Conservation (phyloP, 2,888 invertebrate species). For the Eupithecia subumbrata region DNA sequence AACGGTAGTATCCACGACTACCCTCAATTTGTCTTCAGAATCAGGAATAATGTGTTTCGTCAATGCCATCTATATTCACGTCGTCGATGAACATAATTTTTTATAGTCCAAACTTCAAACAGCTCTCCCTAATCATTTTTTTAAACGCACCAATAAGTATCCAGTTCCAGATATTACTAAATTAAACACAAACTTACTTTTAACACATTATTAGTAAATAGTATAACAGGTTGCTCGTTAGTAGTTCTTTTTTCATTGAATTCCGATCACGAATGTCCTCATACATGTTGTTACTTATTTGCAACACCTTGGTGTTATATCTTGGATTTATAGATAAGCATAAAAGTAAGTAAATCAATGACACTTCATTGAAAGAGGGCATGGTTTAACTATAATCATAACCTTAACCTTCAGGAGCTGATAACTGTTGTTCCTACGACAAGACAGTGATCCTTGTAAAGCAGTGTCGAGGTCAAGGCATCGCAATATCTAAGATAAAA, state of each 20-base stretch:
- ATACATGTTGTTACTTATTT: conserved; percentile 30
- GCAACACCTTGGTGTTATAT: conserved; percentile 52
- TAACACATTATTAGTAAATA: conserved; percentile 1
- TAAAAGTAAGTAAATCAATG: conserved; percentile 53
- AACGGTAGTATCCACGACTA: no score
- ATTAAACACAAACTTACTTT: conserved; percentile 2
- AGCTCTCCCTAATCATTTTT: background rate
- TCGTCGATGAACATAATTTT: background rate
- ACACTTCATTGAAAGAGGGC: conserved; percentile 47
- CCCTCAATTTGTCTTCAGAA: no score
- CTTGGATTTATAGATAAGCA: conserved; percentile 55
- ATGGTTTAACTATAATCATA: conserved; percentile 49
- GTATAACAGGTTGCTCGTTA: conserved; percentile 17
- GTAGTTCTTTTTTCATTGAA: conserved; percentile 27
- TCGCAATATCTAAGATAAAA: no score
- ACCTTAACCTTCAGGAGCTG: conserved; percentile 49
- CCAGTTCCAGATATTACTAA: background rate
- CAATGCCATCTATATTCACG: background rate
- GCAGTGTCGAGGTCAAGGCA: background rate
- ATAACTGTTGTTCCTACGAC: background rate
- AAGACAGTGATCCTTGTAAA: conserved; percentile 6
- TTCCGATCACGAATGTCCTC: conserved; percentile 47
- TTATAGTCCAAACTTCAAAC: background rate
- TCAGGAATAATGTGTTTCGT: background rate
- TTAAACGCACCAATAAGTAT: background rate